These are phyloP conservation scores for Ophioninae sp. DNA, from an alignment of 2,888 invertebrate species.

Conservation along the genomic window DNA sequence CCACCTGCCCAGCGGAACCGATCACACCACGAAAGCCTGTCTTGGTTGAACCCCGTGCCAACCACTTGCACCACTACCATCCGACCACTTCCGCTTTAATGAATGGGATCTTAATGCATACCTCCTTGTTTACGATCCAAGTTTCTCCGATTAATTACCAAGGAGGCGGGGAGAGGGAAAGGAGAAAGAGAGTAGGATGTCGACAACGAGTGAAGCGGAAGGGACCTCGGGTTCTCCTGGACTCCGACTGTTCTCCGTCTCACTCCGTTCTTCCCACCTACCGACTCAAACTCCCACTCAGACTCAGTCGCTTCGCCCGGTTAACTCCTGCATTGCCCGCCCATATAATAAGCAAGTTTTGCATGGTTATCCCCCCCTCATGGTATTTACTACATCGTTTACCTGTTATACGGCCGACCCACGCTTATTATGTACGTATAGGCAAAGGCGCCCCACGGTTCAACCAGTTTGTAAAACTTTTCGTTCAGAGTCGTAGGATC, in stretches of 20 bases:
- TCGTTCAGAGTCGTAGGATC: neutral
- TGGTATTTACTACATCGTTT: slow-evolving; percentile 18
- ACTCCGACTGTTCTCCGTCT: slow-evolving; percentile 12
- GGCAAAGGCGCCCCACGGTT: slow-evolving; percentile 10
- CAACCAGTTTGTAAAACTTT: slow-evolving; percentile 36
- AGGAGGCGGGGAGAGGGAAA: slow-evolving; percentile 42
- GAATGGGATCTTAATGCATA: slow-evolving; percentile 77
- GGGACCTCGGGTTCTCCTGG: slow-evolving; percentile 18
- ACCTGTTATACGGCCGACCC: slow-evolving; percentile 20
- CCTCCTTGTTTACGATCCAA: slow-evolving; percentile 77
- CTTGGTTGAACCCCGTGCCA: slow-evolving; percentile 42
- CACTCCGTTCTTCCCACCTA: slow-evolving; percentile 43
- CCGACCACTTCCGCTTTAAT: slow-evolving; percentile 74
- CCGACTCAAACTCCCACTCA: slow-evolving; percentile 37
- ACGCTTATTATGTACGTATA: slow-evolving; percentile 27
- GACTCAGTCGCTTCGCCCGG: slow-evolving; percentile 50
- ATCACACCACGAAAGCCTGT: slow-evolving; percentile 32
- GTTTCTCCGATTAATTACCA: slow-evolving; percentile 76
- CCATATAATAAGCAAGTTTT: slow-evolving; percentile 63
- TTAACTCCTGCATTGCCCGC: slow-evolving; percentile 56
- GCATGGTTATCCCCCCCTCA: slow-evolving; percentile 43
- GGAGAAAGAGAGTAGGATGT: slow-evolving; percentile 42
- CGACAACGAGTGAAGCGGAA: slow-evolving; percentile 31
- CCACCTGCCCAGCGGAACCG: slow-evolving; percentile 54
- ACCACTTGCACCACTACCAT: slow-evolving; percentile 43